phyloP scores from a whole-genome alignment of 2,797 vertebrate genomes.

The Chaetodon trifasciatus region DNA sequence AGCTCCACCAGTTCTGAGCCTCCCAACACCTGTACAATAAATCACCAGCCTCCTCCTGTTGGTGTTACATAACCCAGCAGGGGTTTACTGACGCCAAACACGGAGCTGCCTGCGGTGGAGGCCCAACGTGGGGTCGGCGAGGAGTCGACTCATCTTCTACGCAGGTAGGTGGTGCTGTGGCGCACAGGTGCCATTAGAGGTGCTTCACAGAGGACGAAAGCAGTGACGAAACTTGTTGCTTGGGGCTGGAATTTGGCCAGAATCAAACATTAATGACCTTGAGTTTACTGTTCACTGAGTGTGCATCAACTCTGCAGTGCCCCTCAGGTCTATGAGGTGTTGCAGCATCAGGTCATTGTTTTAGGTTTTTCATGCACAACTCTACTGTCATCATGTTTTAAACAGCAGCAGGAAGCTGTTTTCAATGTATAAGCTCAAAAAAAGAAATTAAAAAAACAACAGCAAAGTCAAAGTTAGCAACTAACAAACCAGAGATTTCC shows the following conservation, averaged over 20 bases:
- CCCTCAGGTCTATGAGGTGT: background rate
- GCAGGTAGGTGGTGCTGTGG: conserved; percentile 17
- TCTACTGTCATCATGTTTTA: too few species aligned
- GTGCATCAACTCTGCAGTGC: background rate
- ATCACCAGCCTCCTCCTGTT: conserved; percentile 67
- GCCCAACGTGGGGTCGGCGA: conserved; percentile 11
- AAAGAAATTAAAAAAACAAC: background rate
- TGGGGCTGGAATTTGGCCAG: background rate
- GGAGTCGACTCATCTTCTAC: conserved; percentile 11
- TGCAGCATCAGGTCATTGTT: too few species aligned
- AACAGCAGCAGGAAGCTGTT: background rate
- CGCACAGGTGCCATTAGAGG: background rate
- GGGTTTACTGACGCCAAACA: conserved; percentile 53
- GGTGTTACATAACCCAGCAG: conserved; percentile 73
- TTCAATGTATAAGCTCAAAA: too few species aligned
- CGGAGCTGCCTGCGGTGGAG: conserved; percentile 41
- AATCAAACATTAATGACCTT: background rate
- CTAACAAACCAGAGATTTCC: too few species aligned
- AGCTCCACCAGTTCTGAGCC: conserved; percentile 60
- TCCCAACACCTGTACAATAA: conserved; percentile 84
- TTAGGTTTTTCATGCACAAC: too few species aligned
- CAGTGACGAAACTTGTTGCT: background rate
- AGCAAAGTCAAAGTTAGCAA: background rate
- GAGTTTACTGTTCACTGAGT: background rate
- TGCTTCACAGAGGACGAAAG: background rate